Conservation (phyloP, 2,113 vertebrate species). For the Chaenocephalus aceratus region DNA sequence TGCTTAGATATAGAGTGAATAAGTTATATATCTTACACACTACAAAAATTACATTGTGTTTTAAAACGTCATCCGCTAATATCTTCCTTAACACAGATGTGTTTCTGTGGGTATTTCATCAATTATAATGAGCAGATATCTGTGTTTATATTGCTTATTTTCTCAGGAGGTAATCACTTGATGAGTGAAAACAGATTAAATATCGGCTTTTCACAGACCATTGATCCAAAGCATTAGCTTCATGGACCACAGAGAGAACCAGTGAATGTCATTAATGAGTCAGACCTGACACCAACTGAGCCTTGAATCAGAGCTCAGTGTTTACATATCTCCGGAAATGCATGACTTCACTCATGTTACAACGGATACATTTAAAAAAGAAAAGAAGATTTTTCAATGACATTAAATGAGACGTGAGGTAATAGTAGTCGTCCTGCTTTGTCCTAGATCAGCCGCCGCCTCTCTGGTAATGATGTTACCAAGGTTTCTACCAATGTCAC, state of each 20-base stretch:
- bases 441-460: not conserved
- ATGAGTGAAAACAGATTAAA: conserved; percentile 39
- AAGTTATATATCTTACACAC: not conserved
- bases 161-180: conserved; percentile 1
- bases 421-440: not conserved
- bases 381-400: not conserved
- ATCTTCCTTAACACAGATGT: not conserved
- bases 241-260: conserved; percentile 11
- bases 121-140: conserved; percentile 3
- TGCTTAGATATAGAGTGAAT: not conserved
- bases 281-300: conserved; percentile 12
- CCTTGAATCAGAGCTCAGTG: not conserved
- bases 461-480: not conserved
- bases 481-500: not conserved
- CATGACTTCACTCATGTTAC: not conserved
- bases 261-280: conserved; percentile 29
- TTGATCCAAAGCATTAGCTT: conserved; percentile 38
- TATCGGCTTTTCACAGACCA: conserved; percentile 27
- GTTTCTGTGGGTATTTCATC: conserved; percentile 16
- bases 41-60: not conserved
- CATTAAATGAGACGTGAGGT: not conserved
- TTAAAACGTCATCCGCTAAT: not conserved
- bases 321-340: conserved; percentile 10
- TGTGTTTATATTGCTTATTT: conserved; percentile 18
- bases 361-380: too few species aligned